A percentile compares a stretch with the other conserved stretches of the same genome.
Evolutionary conservation across 2,113 vertebrate species (phyloP).

Genomic region (Silurus asotus): DNA sequence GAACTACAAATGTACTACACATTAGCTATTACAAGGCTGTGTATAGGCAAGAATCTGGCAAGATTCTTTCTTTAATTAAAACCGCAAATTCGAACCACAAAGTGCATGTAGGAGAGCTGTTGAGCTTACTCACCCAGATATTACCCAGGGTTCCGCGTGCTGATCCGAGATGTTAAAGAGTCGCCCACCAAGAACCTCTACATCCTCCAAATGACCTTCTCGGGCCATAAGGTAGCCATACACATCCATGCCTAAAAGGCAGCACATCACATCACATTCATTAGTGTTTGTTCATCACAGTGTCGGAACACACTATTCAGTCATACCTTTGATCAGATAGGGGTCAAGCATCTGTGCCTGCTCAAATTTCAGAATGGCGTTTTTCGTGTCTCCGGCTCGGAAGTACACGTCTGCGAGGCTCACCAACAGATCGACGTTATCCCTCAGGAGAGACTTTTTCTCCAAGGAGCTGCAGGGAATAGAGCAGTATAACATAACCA

Average conservation of each 20-base stretch:
- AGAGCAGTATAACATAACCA: neutral
- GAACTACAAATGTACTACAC: too few relatives aligned
- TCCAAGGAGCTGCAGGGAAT: conserved; percentile 84
- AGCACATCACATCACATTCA: neutral
- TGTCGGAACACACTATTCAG: neutral
- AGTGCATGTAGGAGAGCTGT: neutral
- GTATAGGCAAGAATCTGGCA: too few relatives aligned
- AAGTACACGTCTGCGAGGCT: conserved; percentile 96
- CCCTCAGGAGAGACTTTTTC: conserved; percentile 93
- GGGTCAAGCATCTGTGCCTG: conserved; percentile 98
- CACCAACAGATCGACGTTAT: conserved; percentile 94
- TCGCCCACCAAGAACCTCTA: conserved; percentile 94
- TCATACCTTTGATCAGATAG: conserved; percentile 91
- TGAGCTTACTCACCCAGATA: conserved; percentile 83
- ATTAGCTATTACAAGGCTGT: too few relatives aligned
- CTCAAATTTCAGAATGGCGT: conserved; percentile 95
- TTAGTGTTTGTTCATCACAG: neutral
- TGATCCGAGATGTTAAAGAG: conserved; percentile 98
- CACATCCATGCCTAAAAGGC: conserved; percentile 90
- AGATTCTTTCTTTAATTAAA: too few relatives aligned
- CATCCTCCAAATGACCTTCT: conserved; percentile 93
- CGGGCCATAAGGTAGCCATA: conserved; percentile 95
- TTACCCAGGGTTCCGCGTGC: conserved; percentile 97
- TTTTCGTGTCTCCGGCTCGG: conserved; percentile 94
- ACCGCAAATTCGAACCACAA: neutral